Percentiles rank a stretch among this genome's conserved stretches.
These are phyloP conservation scores for Dryoscopus gambensis DNA, from an alignment of 2,113 vertebrate genomes.

Conservation along the genomic window DNA sequence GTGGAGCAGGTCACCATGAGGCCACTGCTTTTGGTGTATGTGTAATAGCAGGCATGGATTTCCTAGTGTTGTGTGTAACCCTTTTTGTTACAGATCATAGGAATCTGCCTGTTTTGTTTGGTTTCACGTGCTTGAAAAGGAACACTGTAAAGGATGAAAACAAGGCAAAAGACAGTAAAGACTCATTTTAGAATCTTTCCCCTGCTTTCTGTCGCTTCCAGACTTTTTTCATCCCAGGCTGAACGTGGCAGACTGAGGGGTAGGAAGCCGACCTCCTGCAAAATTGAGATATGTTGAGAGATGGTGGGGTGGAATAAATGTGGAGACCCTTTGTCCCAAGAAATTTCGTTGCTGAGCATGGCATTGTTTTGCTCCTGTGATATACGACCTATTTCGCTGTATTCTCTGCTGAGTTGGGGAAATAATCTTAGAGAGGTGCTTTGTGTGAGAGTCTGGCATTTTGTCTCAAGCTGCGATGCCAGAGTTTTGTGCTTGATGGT, in stretches of 20 bases:
- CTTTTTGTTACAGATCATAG: neutral
- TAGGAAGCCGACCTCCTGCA: neutral
- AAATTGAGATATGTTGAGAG: neutral
- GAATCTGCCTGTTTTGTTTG: neutral
- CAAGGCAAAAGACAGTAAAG: neutral
- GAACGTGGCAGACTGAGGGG: neutral
- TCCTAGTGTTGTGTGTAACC: neutral
- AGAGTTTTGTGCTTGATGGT: neutral
- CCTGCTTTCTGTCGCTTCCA: neutral
- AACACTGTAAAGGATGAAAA: neutral
- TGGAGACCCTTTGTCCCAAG: neutral
- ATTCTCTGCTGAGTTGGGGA: neutral
- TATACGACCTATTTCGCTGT: neutral
- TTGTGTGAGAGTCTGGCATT: neutral
- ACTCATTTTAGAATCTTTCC: neutral
- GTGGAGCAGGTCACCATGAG: neutral
- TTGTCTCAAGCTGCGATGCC: neutral
- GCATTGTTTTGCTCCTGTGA: neutral
- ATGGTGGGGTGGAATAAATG: neutral
- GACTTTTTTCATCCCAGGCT: neutral
- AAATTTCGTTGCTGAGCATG: neutral
- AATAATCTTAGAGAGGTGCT: neutral
- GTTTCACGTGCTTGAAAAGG: neutral
- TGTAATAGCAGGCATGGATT: fast-evolving
- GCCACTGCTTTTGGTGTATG: neutral